phyloP scores from a whole-genome alignment of 2,113 vertebrate genomes.

The Alouatta palliata region DNA sequence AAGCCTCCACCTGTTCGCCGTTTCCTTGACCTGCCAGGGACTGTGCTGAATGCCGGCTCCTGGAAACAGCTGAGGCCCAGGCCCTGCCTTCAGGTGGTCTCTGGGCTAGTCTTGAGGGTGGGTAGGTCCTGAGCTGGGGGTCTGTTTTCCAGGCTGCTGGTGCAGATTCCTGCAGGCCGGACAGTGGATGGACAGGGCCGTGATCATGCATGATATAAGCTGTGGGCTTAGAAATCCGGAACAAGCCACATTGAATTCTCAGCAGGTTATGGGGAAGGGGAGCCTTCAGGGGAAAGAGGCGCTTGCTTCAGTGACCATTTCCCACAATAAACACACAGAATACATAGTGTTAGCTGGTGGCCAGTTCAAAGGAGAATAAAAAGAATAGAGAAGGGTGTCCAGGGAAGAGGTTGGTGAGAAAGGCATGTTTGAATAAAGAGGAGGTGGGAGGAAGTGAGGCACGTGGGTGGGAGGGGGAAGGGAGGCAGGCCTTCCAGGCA shows the following conservation, averaged over 20 bases:
- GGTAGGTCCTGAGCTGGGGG: background rate
- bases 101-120: background rate
- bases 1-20: background rate
- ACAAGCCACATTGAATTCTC: background rate
- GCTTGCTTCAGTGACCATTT: background rate
- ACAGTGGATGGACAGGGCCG: background rate
- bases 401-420: background rate
- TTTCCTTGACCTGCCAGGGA: background rate
- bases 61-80: background rate
- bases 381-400: background rate
- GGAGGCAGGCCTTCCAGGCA: background rate
- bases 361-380: background rate
- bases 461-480: fast-evolving
- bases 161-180: background rate
- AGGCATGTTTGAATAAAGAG: too few species aligned
- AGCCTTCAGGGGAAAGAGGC: background rate
- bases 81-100: background rate
- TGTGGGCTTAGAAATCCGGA: background rate
- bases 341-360: too few species aligned
- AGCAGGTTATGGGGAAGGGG: background rate
- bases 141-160: background rate
- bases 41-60: background rate
- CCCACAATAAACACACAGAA: background rate
- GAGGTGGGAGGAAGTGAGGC: background rate
- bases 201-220: background rate